These are phyloP conservation scores for Myripristis murdjan DNA, from an alignment of 2,797 vertebrate genomes.

Conservation along the genomic window DNA sequence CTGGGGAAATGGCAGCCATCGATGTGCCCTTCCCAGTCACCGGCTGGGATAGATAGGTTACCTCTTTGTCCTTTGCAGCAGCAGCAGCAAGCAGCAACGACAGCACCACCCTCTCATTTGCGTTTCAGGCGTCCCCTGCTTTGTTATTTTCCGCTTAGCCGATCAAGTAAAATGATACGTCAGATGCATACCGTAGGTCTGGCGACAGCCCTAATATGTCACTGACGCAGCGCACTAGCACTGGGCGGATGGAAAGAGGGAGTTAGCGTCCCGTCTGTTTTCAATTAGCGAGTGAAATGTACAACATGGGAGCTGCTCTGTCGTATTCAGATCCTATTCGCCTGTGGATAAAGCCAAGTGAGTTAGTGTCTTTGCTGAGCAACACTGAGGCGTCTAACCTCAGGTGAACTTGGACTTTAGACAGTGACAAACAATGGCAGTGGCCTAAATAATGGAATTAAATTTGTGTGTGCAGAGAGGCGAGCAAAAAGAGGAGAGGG, in stretches of 20 bases:
- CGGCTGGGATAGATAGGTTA: slow-evolving; percentile 52
- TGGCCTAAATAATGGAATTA: slow-evolving; percentile 72
- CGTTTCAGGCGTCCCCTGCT: slow-evolving; percentile 50
- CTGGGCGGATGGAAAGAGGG: slow-evolving; percentile 70
- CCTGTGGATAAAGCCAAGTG: slow-evolving; percentile 43
- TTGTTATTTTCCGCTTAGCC: slow-evolving; percentile 64
- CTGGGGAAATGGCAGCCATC: slow-evolving; percentile 70
- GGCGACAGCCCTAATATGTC: slow-evolving; percentile 75
- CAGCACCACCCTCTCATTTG: slow-evolving; percentile 33
- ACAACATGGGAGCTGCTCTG: slow-evolving; percentile 79
- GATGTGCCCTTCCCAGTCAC: slow-evolving; percentile 64
- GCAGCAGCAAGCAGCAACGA: slow-evolving; percentile 41
- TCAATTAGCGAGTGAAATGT: slow-evolving; percentile 83
- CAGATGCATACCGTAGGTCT: slow-evolving; percentile 69
- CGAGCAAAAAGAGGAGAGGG: slow-evolving; percentile 27
- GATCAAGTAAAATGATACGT: slow-evolving; percentile 66
- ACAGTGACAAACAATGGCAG: slow-evolving; percentile 65
- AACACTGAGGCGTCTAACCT: slow-evolving; percentile 47
- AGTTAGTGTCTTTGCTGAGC: slow-evolving; percentile 54
- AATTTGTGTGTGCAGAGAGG: slow-evolving; percentile 52
- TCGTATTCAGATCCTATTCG: slow-evolving; percentile 61
- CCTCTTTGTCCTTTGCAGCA: slow-evolving; percentile 62
- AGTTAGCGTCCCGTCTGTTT: slow-evolving; percentile 82
- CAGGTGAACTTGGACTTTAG: slow-evolving; percentile 66
- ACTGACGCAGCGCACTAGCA: slow-evolving; percentile 48